These are phyloP conservation scores for Liasis olivaceus DNA, from an alignment of 2,797 vertebrate genomes.

Conservation along the genomic window DNA sequence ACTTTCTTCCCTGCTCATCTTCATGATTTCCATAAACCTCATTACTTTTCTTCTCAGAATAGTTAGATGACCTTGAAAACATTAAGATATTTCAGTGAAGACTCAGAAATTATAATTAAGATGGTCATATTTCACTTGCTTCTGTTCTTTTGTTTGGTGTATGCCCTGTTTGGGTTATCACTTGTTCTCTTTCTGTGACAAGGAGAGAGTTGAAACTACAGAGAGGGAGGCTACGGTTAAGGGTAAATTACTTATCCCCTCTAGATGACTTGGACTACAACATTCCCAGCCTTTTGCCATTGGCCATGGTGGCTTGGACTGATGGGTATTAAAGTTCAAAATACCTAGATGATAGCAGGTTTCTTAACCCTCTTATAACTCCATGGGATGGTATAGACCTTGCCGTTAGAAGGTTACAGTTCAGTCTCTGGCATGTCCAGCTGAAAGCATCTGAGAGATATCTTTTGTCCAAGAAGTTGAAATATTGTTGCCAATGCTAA, in stretches of 20 bases:
- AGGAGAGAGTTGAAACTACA: background rate
- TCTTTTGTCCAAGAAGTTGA: background rate
- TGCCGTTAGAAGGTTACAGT: background rate
- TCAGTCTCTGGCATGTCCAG: background rate
- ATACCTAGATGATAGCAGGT: background rate
- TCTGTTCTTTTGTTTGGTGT: background rate
- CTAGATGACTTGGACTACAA: too few species aligned
- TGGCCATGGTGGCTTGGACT: background rate
- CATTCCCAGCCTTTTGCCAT: background rate
- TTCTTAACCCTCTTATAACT: background rate
- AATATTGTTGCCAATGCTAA: background rate
- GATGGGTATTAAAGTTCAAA: background rate
- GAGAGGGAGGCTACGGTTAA: too few species aligned
- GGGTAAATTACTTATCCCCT: too few species aligned
- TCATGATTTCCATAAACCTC: background rate
- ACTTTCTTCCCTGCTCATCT: background rate
- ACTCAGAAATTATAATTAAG: background rate
- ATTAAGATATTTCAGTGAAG: background rate
- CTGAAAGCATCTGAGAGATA: background rate
- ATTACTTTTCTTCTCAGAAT: background rate
- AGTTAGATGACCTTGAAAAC: background rate
- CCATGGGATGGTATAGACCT: background rate
- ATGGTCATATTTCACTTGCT: background rate
- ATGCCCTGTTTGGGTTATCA: too few species aligned
- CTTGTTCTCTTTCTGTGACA: background rate